Base-by-base conservation (phyloP, 2,797 vertebrate genomes). In the Poeciliopsis infans region DNA sequence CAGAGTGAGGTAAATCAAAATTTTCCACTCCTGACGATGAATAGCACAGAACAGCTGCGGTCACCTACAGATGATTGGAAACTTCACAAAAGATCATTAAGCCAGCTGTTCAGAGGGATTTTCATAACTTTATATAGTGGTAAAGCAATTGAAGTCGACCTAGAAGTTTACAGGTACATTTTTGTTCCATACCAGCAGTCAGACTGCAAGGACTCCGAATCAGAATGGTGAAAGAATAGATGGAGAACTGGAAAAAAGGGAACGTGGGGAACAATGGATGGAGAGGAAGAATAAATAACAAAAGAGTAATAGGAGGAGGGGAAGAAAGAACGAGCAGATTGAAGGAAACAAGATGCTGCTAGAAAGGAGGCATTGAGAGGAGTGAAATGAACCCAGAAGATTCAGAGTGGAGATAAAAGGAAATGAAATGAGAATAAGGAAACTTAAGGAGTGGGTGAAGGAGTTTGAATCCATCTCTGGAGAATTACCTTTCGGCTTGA, bases 401-500 rank as follows among this genome's bases (percentile, higher is more conserved):
- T 79, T 51, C 31, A 76, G 43, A 25, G 25, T 49, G 20, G 47
- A 76, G 76, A 75, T 84, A 68, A 39, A 70, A 46, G 61, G 13
- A 75, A 79, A 70, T 70, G 80, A 8, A 59, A 46, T 61, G 77
- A 77, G 85, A 85, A 46, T 71, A 84, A 80, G 84, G 76, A 45
- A 76, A 69, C 25, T 39, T 68, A 75, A 70, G 57, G 45, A 76
- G 77, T 39, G 79, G 28, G 45, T 79, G 53, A 85, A 74, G 79
- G 79, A 59, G 66, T 81, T 81, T 87, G 78, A 87, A 82, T 82
- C 79, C 76, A 51, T 86, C 88, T 79, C 85, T 51, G 57, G 87
- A 87, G 89, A 91, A 88, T 88, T 82, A 85, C 81, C 74, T 88
- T 81, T 83, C 76, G 72, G 79, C 80, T 87, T 84, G 89, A 89